Evolutionary conservation across 2,888 invertebrate species (phyloP).

Genomic region (Molanna angustata): DNA sequence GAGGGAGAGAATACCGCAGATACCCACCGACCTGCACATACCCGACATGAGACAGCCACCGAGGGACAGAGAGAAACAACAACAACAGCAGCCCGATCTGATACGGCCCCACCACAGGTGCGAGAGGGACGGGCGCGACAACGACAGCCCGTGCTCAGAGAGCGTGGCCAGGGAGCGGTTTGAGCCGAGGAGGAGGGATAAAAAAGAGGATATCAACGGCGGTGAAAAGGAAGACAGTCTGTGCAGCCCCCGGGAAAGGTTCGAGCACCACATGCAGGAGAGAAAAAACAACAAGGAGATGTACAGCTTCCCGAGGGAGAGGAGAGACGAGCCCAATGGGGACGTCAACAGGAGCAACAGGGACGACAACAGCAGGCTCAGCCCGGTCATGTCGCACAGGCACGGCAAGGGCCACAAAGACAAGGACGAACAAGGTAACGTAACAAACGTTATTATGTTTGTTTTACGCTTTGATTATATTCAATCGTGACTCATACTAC

Average conservation of each 20-base stretch:
- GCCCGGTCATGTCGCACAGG: slow-evolving; percentile 13
- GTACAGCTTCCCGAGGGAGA: slow-evolving; percentile 19
- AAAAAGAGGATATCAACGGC: slow-evolving; percentile 20
- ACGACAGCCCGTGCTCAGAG: slow-evolving; percentile 6
- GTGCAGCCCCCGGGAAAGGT: slow-evolving; percentile 18
- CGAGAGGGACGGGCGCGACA: slow-evolving; percentile 17
- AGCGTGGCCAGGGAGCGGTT: slow-evolving; percentile 17
- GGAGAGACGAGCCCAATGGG: slow-evolving; percentile 15
- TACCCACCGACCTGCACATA: slow-evolving; percentile 8
- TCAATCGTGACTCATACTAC: no score
- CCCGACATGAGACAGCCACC: slow-evolving; percentile 6
- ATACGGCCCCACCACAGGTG: slow-evolving; percentile 21
- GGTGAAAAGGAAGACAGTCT: slow-evolving; percentile 24
- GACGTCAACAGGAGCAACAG: slow-evolving; percentile 9
- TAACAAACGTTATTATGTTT: neutral
- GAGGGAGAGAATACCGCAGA: slow-evolving; percentile 19
- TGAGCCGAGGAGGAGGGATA: slow-evolving; percentile 13
- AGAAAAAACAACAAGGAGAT: slow-evolving; percentile 26
- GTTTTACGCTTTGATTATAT: no score
- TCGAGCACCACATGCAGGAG: slow-evolving; percentile 22
- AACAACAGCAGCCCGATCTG: slow-evolving; percentile 18
- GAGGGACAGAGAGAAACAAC: slow-evolving; percentile 15
- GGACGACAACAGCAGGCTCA: slow-evolving; percentile 17
- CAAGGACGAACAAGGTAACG: slow-evolving; percentile 32
- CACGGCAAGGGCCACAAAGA: slow-evolving; percentile 28